Evolutionary conservation across 2,113 vertebrate species (phyloP).

Genomic region (Mungos mungo): DNA sequence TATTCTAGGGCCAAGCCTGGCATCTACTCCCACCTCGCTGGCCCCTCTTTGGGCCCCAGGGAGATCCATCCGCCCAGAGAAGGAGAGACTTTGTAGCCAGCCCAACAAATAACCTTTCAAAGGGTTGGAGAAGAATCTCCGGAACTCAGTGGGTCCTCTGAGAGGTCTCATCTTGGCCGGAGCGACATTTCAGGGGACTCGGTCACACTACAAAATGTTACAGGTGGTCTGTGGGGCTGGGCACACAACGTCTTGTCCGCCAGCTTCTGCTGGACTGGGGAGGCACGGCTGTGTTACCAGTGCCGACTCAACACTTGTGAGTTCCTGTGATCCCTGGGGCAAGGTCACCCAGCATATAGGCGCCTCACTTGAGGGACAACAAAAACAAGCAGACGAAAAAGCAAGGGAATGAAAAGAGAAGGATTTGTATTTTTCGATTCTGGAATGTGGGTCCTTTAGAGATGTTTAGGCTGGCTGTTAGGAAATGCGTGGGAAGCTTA

Average conservation of each 20-base stretch:
- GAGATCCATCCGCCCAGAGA: not conserved
- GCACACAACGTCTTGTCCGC: not conserved
- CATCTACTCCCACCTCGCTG: not conserved
- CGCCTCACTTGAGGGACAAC: not conserved
- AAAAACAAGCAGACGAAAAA: not conserved
- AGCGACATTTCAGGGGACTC: not conserved
- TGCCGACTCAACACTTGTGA: not conserved
- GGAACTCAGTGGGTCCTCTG: not conserved
- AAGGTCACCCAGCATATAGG: not conserved
- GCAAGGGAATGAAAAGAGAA: not conserved
- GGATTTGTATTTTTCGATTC: not conserved
- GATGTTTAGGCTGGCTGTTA: not conserved
- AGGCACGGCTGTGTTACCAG: not conserved
- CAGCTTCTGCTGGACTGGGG: not conserved
- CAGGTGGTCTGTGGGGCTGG: not conserved
- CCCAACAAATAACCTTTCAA: not conserved
- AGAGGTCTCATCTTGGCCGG: not conserved
- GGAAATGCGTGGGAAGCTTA: not conserved
- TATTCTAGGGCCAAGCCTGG: not conserved
- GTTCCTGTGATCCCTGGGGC: not conserved
- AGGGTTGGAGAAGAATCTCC: not conserved
- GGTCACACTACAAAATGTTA: not conserved
- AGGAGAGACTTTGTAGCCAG: not conserved
- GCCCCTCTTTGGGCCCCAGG: not conserved
- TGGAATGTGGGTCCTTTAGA: not conserved